Percentiles rank a stretch among this genome's conserved stretches.
Conservation (phyloP, 2,113 vertebrate genomes). For the Lathamus discolor region DNA sequence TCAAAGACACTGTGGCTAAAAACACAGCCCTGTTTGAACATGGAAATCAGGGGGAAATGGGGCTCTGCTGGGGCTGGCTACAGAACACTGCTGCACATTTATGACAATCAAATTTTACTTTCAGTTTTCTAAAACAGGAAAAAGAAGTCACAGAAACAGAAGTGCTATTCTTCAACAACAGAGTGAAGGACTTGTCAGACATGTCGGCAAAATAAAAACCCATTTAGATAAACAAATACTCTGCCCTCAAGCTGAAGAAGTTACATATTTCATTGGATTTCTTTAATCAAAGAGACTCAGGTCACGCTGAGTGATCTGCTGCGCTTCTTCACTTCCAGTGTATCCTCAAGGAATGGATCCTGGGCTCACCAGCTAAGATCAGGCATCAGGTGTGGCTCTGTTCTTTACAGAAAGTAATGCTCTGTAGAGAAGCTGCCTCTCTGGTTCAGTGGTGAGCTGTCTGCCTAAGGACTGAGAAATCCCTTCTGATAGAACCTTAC, state of each 20-base stretch:
- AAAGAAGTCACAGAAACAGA: not conserved
- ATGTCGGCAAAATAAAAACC: not conserved
- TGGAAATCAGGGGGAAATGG: not conserved
- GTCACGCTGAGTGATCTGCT: not conserved
- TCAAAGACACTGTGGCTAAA: not conserved
- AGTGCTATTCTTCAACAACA: not conserved
- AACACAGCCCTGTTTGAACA: not conserved
- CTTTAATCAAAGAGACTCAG: not conserved
- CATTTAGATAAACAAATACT: not conserved
- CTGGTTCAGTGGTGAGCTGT: not conserved
- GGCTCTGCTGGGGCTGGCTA: no score
- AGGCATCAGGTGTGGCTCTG: not conserved
- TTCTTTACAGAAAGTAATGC: not conserved
- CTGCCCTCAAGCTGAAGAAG: not conserved
- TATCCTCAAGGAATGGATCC: not conserved
- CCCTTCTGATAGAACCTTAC: not conserved
- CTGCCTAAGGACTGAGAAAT: not conserved
- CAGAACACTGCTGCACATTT: not conserved
- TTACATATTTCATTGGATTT: not conserved
- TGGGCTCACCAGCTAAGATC: not conserved
- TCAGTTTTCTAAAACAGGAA: not conserved
- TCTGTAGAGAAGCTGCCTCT: not conserved
- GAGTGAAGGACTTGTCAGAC: not conserved
- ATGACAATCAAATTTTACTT: not conserved
- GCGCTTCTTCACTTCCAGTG: not conserved